Percentiles rank a stretch among this genome's conserved stretches.
phyloP scores from a whole-genome alignment of 2,797 vertebrate genomes.

The Phylloscopus collybita region DNA sequence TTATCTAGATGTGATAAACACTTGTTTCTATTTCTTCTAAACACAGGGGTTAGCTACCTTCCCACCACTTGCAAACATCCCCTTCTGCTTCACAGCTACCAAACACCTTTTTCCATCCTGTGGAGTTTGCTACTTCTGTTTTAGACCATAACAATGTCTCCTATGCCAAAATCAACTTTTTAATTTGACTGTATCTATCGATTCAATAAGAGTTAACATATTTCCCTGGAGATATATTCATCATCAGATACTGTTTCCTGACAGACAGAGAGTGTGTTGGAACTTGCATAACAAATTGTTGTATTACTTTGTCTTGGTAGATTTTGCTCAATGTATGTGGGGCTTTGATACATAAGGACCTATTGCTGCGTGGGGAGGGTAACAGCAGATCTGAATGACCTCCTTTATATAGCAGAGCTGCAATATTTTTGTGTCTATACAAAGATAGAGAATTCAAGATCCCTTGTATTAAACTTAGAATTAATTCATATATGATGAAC shows the following conservation, averaged over 20 bases:
- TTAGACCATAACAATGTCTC: not conserved
- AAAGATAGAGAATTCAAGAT: not conserved
- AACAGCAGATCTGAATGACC: not conserved
- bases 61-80: not conserved
- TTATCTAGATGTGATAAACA: not conserved
- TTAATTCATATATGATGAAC: not conserved
- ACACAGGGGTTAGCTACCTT: not conserved
- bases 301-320: not conserved
- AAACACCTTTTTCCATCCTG: not conserved
- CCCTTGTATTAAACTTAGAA: not conserved
- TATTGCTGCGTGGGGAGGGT: not conserved
- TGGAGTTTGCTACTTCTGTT: not conserved
- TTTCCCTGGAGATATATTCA: not conserved
- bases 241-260: not conserved
- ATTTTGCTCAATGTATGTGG: not conserved
- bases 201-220: not conserved
- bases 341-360: not conserved
- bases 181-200: not conserved
- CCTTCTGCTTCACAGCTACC: not conserved
- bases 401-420: not conserved
- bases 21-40: not conserved
- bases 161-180: not conserved
- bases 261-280: not conserved
- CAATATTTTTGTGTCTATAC: not conserved
- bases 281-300: not conserved